Percentiles rank a stretch among this genome's conserved stretches.
Evolutionary conservation across 2,797 vertebrate genomes (phyloP).

Genomic region (Acipenser transmontanus): DNA sequence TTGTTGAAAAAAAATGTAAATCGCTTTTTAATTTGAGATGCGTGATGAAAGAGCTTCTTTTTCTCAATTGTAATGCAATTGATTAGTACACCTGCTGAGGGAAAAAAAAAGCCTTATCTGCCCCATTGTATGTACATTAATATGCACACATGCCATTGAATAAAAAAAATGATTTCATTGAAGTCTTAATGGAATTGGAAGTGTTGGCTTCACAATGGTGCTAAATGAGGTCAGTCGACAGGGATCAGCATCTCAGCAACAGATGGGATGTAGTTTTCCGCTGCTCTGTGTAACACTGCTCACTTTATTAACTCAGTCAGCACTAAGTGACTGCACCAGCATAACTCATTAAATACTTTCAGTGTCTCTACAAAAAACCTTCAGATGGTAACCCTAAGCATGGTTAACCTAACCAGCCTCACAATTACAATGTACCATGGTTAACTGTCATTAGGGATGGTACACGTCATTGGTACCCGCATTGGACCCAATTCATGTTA

Average conservation of each 20-base stretch:
- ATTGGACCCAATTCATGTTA: no score
- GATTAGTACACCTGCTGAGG: conserved; percentile 78
- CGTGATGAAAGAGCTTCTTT: conserved; percentile 65
- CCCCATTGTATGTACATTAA: conserved; percentile 93
- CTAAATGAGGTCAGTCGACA: conserved; percentile 59
- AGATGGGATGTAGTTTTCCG: no score
- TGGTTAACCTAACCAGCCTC: no score
- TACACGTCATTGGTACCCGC: no score
- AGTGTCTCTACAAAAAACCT: no score
- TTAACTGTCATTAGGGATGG: no score
- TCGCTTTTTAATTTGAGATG: conserved; percentile 81
- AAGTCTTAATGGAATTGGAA: conserved; percentile 76
- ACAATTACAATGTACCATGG: no score
- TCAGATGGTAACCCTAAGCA: no score
- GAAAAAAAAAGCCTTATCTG: conserved; percentile 68
- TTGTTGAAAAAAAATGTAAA: conserved; percentile 81
- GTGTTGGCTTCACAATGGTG: conserved; percentile 57
- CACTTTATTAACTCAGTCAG: no score
- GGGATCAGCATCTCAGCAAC: conserved; percentile 41
- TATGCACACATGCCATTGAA: conserved; percentile 81
- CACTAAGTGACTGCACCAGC: no score
- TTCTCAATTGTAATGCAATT: conserved; percentile 66
- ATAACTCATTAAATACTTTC: no score
- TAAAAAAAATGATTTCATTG: conserved; percentile 77
- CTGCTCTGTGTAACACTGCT: no score